These are phyloP conservation scores for Aleiodes testaceus DNA, from an alignment of 2,888 invertebrate species.

Conservation along the genomic window DNA sequence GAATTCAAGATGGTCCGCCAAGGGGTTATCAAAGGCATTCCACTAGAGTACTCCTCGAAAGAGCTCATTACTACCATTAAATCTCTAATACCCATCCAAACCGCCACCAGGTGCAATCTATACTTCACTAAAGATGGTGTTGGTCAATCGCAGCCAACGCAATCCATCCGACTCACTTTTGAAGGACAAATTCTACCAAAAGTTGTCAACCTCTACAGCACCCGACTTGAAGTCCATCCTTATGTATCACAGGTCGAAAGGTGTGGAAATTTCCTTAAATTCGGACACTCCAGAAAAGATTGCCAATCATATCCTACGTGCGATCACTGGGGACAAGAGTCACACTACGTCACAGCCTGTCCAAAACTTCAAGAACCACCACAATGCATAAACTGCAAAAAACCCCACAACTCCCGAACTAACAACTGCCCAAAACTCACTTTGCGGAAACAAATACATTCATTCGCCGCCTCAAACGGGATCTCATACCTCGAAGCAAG, in stretches of 20 bases:
- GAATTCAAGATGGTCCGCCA: too few species aligned
- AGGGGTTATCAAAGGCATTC: too few species aligned
- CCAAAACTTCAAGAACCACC: background rate
- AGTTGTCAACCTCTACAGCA: background rate
- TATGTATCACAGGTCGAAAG: conserved; percentile 9
- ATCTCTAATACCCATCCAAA: too few species aligned
- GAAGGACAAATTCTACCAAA: conserved; percentile 8
- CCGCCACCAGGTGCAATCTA: too few species aligned
- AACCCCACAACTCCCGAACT: too few species aligned
- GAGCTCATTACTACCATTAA: too few species aligned
- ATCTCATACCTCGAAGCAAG: background rate
- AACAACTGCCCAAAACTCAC: background rate
- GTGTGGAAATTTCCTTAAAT: background rate
- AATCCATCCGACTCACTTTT: conserved; percentile 6
- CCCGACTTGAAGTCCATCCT: background rate
- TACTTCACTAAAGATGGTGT: too few species aligned
- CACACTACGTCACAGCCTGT: background rate
- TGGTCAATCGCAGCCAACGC: background rate
- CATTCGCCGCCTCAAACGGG: background rate
- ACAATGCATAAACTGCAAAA: conserved; percentile 5
- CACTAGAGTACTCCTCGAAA: too few species aligned
- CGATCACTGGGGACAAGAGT: background rate
- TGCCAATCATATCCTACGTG: conserved; percentile 3
- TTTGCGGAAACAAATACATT: background rate
- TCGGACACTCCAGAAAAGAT: conserved; percentile 1